Percentiles rank a stretch among this genome's conserved stretches.
Conservation (phyloP, 2,113 vertebrate species). For the Carassius auratus region DNA sequence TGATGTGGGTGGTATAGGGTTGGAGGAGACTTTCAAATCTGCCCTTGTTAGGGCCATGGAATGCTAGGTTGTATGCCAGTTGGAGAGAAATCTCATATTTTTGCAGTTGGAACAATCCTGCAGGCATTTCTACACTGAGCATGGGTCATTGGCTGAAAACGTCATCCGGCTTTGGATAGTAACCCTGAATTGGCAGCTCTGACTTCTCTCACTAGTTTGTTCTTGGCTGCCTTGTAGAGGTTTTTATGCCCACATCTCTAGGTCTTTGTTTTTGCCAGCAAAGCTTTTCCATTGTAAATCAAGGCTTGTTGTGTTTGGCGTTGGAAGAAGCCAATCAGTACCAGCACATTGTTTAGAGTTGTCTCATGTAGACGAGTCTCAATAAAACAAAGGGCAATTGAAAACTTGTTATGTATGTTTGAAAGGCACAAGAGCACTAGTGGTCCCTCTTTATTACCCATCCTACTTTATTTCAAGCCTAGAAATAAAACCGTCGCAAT, state of each 20-base stretch:
- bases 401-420: slow-evolving; percentile 18
- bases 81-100: neutral
- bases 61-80: neutral
- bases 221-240: slow-evolving; percentile 13
- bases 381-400: slow-evolving; percentile 9
- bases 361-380: neutral
- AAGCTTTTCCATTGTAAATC: slow-evolving; percentile 29
- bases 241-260: slow-evolving; percentile 22
- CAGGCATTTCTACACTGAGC: neutral
- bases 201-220: slow-evolving; percentile 12
- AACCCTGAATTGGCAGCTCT: slow-evolving; percentile 17
- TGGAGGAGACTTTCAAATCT: neutral
- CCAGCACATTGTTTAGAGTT: neutral
- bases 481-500: neutral
- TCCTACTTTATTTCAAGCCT: neutral
- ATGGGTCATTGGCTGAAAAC: slow-evolving; percentile 32
- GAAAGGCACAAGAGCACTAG: neutral
- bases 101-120: neutral
- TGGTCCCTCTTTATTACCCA: slow-evolving; percentile 13
- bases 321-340: slow-evolving; percentile 26
- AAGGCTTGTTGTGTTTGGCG: neutral
- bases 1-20: neutral
- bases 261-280: slow-evolving; percentile 19
- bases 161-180: slow-evolving; percentile 7
- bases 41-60: neutral